Conservation (phyloP, 2,113 vertebrate species). For the Lagenorhynchus albirostris region DNA sequence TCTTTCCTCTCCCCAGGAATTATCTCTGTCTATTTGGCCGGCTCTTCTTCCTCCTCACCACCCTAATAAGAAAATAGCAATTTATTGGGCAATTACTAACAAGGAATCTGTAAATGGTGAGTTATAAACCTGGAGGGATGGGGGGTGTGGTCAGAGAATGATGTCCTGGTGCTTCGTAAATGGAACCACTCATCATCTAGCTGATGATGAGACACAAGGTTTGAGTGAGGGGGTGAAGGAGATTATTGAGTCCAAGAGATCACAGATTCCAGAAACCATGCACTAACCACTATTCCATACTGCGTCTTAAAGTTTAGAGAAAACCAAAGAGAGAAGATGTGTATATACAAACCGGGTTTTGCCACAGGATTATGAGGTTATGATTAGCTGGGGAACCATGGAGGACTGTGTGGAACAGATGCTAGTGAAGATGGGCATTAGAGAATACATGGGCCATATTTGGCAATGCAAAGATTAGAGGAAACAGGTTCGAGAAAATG, state of each 20-base stretch:
- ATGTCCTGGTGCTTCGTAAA: background rate
- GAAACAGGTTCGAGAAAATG: background rate
- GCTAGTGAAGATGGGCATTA: background rate
- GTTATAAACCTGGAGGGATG: background rate
- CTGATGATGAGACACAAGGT: background rate
- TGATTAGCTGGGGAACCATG: background rate
- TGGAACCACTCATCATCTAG: background rate
- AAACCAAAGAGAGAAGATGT: background rate
- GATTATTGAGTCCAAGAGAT: background rate
- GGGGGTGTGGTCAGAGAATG: background rate
- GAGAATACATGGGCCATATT: background rate
- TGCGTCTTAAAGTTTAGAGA: background rate
- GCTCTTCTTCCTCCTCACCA: background rate
- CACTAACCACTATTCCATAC: background rate
- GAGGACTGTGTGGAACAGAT: background rate
- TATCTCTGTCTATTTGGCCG: background rate
- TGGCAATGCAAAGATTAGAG: background rate
- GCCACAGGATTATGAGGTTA: background rate
- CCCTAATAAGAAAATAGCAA: background rate
- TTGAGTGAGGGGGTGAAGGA: background rate
- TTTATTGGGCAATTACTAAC: background rate
- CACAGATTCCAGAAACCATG: background rate
- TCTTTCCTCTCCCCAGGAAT: background rate
- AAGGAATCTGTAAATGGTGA: background rate
- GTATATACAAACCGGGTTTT: background rate